These are phyloP conservation scores for Xestobium rufovillosum DNA, from an alignment of 2,888 invertebrate genomes.

Conservation along the genomic window DNA sequence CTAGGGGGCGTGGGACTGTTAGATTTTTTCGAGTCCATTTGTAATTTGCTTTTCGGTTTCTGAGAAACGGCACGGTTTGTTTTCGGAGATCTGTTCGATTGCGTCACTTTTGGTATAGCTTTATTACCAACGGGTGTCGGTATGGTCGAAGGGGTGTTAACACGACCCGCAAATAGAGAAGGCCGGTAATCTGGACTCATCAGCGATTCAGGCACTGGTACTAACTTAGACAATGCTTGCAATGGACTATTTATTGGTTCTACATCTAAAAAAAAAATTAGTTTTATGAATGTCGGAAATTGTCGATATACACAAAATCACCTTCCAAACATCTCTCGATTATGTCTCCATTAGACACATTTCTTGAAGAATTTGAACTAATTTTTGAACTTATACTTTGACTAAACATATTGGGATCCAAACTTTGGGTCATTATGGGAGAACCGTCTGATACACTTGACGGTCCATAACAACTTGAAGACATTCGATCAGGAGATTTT, in stretches of 20 bases:
- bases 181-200: constrained; percentile 74
- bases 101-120: constrained; percentile 7
- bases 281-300: constrained; percentile 4
- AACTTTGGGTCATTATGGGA: constrained; percentile 53
- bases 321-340: constrained; percentile 34
- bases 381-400: constrained; percentile 39
- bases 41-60: constrained; percentile 18
- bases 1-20: constrained; percentile 31
- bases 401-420: constrained; percentile 52
- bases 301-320: constrained; percentile 23
- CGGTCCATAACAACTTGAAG: constrained; percentile 58
- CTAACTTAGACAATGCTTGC: constrained; percentile 77
- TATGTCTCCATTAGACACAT: constrained; percentile 25
- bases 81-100: constrained; percentile 21
- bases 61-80: constrained; percentile 22
- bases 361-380: constrained; percentile 20
- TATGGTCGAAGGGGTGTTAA: constrained; percentile 23
- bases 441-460: constrained; percentile 31
- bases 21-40: constrained; percentile 23
- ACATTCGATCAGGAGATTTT: constrained; percentile 66
- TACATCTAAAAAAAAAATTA: constrained; percentile 27
- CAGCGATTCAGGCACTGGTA: constrained; percentile 79
- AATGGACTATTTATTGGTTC: constrained; percentile 51
- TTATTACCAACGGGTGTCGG: constrained; percentile 17
- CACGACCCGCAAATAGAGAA: constrained; percentile 28